Base-by-base conservation (phyloP, 2,797 vertebrate species). In the Adrianichthys oophorus region DNA sequence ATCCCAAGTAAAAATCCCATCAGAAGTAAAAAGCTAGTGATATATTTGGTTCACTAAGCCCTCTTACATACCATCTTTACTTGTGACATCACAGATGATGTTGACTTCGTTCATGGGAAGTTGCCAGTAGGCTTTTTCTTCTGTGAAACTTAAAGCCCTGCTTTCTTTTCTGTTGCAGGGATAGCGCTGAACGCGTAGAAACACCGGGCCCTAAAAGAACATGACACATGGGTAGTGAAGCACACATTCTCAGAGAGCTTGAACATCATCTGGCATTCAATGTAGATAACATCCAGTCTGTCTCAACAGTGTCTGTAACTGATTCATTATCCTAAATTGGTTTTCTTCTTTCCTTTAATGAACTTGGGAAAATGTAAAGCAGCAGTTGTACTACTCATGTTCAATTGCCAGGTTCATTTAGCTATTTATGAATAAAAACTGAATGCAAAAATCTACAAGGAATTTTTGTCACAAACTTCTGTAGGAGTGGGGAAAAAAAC, bases 51-150 rank as follows among this genome's bases (percentile, higher is more conserved):
- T 37, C 32, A 10, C 32, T 37, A 2, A 3, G 10, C 10, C 32
- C 32, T 37, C 32, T 12, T 37, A 37, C 32, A 37, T 92, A 98
- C 97, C 96, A 51, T 93, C 91, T 70, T 88, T 91, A 75, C 93
- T 92, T 19, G 80, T 85, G 75, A 96, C 86, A 16, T 98, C 94
- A 0, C 95, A 98, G 83, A 98, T 76, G 10, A 99, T 88, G 86
- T 98, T 98, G 70, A 95, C 85, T 87, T 98, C 95, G 50, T 89
- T 92, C 84, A 98, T 81, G 53, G 97, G 97, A 70, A 99, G 87
- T 13, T 89, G 94, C 96, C 96, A 99, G 81, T 93, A 93, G 14
- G 92, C 87, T 17, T 90, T 91, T 73, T 98, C 94, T 77, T 99
- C 97, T 0, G 91, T 95, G 78, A 99, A 99, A 69, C 79, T 97